Base-by-base conservation (phyloP, 2,113 vertebrate genomes). In the Micronycteris hirsuta region DNA sequence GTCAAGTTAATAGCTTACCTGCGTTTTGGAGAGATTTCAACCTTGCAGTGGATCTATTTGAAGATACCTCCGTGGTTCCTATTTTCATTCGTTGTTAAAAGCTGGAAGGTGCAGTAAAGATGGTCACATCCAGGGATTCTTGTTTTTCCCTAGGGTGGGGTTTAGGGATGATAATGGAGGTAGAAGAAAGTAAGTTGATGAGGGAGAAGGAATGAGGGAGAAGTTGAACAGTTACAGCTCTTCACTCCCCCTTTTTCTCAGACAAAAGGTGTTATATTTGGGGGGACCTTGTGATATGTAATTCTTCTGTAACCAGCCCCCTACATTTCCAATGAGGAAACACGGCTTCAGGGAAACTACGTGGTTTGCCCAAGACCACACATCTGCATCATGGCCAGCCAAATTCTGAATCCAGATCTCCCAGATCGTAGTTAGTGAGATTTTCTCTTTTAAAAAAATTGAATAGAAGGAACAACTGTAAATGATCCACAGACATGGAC, bases 261-360 rank as follows among this genome's bases (percentile, higher is more conserved):
- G 33, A 86, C 20, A 36, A 84, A 10, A 28, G 4, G 16, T 16
- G 28, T 85, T 63, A 17, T 26, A 43, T 41, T 63, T 61, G 31
- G 10, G 26, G 28, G 14, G 2, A 58, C 67, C 38, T 49, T 65
- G 20, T 82, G 47, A 36, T 49, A 15, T 5, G 14, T 45, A 45
- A 58, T 87, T 95, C 58, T 74, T 43, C 17, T 74, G 74, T 89
- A 81, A 58, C 28, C 54, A 96, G 86, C 16, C 33, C 61, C 78
- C 93, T 95, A 56, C 20, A 84, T 97, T 96, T 93, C 89, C 45
- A 13, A 65, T 90, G 89, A 97, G 63, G 89, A 94, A 97, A 96
- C 78, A 70, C 58, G 26, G 14, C 26, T 81, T 38, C 36, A 86
- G 38, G 90, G 15, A 84, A 86, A 83, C 8, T 78, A 63, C 67